Evolutionary conservation across 2,888 invertebrate species (phyloP).

Genomic region (Drosophila imparisetae): DNA sequence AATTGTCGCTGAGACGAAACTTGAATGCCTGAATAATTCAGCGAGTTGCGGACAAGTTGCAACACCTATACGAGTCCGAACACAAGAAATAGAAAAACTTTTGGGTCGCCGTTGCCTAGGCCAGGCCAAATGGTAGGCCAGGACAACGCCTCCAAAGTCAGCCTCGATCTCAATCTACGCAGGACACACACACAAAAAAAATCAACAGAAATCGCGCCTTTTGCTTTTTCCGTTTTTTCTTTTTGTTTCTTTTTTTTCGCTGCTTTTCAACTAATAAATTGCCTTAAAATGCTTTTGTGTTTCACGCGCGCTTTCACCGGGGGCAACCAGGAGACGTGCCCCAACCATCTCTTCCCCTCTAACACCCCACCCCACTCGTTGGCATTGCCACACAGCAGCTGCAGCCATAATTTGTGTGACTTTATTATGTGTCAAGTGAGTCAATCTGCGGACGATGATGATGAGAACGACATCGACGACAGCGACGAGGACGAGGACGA

Average conservation of each 20-base stretch:
- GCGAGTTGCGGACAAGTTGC: constrained; percentile 73
- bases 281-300: constrained; percentile 74
- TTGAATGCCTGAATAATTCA: constrained; percentile 70
- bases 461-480: constrained; percentile 8
- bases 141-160: constrained; percentile 41
- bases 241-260: constrained; percentile 16
- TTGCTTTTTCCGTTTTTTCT: constrained; percentile 36
- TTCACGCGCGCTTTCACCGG: constrained; percentile 74
- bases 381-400: constrained; percentile 40
- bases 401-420: constrained; percentile 76
- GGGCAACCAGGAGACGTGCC: constrained; percentile 45
- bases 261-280: constrained; percentile 74
- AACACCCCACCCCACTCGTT: background rate
- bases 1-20: constrained; percentile 49
- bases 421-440: constrained; percentile 80
- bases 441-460: constrained; percentile 73
- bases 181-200: constrained; percentile 1
- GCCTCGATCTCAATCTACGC: constrained; percentile 28
- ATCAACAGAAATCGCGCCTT: constrained; percentile 46
- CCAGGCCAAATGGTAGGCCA: constrained; percentile 10
- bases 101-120: constrained; percentile 32
- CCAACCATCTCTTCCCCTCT: background rate
- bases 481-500: background rate
- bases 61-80: constrained; percentile 56
- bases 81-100: constrained; percentile 19